These are phyloP conservation scores for Myotis brandtii DNA, from an alignment of 2,113 vertebrate genomes.

Conservation along the genomic window DNA sequence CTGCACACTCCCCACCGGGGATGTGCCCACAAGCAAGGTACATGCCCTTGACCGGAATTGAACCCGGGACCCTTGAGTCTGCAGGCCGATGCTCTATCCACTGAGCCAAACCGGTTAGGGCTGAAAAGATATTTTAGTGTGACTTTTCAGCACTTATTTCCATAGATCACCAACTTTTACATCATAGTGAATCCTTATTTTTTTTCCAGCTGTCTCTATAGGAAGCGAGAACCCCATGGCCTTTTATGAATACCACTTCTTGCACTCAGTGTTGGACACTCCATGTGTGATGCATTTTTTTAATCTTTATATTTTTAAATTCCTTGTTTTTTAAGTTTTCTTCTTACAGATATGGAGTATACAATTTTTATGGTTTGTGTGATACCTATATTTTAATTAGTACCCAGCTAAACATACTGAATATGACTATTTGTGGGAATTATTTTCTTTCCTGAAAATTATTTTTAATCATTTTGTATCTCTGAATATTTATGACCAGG, in stretches of 20 bases:
- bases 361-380: background rate
- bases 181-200: background rate
- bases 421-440: background rate
- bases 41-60: too few relatives aligned
- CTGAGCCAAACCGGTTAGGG: too few relatives aligned
- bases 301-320: constrained; percentile 19
- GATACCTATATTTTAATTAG: constrained; percentile 45
- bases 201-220: background rate
- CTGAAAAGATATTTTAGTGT: constrained; percentile 11
- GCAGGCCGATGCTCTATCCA: too few relatives aligned
- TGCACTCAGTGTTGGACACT: background rate
- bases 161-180: background rate
- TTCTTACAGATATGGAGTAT: background rate
- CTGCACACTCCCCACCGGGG: too few relatives aligned
- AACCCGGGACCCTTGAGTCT: too few relatives aligned
- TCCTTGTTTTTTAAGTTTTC: background rate
- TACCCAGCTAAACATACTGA: constrained; percentile 23
- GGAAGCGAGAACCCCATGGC: background rate
- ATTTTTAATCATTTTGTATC: constrained; percentile 47
- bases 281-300: background rate
- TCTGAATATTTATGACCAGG: background rate
- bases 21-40: too few relatives aligned
- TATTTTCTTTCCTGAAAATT: background rate
- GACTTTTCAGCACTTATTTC: constrained; percentile 19
- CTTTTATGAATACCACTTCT: background rate